phyloP scores from a whole-genome alignment of 2,888 invertebrate genomes.

The Cataglyphis cursor region DNA sequence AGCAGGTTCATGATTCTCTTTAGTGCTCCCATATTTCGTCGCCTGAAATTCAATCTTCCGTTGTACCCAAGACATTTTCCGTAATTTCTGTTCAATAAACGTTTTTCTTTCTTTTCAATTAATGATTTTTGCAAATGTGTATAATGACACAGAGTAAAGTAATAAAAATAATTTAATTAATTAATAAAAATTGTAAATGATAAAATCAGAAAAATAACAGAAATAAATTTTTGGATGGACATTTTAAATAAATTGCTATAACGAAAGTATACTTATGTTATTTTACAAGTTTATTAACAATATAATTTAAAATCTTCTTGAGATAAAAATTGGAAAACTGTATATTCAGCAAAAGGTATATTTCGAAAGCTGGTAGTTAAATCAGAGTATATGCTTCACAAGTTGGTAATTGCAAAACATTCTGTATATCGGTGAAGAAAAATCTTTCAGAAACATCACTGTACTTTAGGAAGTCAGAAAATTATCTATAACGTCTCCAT shows the following conservation, averaged over 20 bases:
- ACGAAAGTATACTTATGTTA: background rate
- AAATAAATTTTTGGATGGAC: background rate
- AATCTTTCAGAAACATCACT: background rate
- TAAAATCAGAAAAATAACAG: background rate
- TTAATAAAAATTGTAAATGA: background rate
- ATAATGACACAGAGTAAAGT: background rate
- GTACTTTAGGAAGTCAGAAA: background rate
- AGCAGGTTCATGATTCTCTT: slow-evolving; percentile 40
- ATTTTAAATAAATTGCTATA: background rate
- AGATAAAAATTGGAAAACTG: background rate
- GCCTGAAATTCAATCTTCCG: slow-evolving; percentile 39
- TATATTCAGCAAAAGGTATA: background rate
- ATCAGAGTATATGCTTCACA: background rate
- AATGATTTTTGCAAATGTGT: background rate
- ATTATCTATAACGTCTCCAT: slow-evolving; percentile 18
- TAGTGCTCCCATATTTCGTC: slow-evolving; percentile 36
- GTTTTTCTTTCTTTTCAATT: background rate
- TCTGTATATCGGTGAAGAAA: background rate
- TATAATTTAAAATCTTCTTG: background rate
- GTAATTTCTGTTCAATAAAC: slow-evolving; percentile 47
- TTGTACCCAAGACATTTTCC: slow-evolving; percentile 6
- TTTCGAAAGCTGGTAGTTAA: background rate
- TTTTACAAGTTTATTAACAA: background rate
- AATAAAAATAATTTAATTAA: background rate
- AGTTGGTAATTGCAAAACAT: background rate